These are phyloP conservation scores for Drosophila neonasuta DNA, from an alignment of 2,888 invertebrate genomes.

Conservation along the genomic window DNA sequence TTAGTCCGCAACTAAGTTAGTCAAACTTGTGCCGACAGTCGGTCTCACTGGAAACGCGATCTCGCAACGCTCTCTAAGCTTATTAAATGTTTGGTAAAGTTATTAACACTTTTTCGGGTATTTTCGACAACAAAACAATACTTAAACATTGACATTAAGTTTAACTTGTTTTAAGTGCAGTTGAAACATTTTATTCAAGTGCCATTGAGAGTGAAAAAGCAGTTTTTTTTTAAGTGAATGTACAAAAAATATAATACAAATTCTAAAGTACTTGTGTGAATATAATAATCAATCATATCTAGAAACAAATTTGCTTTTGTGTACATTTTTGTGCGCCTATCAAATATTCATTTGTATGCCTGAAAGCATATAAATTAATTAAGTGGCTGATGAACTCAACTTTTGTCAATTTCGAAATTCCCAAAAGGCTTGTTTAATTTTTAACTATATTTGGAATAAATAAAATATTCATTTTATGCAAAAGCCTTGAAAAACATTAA, in stretches of 20 bases:
- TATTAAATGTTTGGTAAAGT: slow-evolving; percentile 49
- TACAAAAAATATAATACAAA: too few relatives aligned
- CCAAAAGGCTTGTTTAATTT: neutral
- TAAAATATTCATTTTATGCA: neutral
- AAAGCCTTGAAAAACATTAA: neutral
- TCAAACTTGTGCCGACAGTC: slow-evolving; percentile 10
- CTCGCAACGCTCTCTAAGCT: slow-evolving; percentile 46
- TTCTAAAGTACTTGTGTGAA: too few relatives aligned
- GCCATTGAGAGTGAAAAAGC: neutral
- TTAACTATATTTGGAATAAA: neutral
- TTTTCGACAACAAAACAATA: neutral
- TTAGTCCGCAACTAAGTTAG: slow-evolving; percentile 3
- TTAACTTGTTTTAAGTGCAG: neutral
- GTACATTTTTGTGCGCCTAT: neutral
- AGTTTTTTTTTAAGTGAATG: too few relatives aligned
- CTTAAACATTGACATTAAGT: neutral
- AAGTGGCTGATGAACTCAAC: neutral
- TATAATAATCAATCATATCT: too few relatives aligned
- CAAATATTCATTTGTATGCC: neutral
- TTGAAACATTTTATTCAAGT: too few relatives aligned
- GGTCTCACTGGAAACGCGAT: slow-evolving; percentile 43
- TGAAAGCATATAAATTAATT: neutral
- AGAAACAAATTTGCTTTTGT: neutral
- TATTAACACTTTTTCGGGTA: slow-evolving; percentile 1
- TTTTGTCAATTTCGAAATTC: neutral